phyloP scores from a whole-genome alignment of 2,888 invertebrate species.

The Peribatodes rhomboidaria region DNA sequence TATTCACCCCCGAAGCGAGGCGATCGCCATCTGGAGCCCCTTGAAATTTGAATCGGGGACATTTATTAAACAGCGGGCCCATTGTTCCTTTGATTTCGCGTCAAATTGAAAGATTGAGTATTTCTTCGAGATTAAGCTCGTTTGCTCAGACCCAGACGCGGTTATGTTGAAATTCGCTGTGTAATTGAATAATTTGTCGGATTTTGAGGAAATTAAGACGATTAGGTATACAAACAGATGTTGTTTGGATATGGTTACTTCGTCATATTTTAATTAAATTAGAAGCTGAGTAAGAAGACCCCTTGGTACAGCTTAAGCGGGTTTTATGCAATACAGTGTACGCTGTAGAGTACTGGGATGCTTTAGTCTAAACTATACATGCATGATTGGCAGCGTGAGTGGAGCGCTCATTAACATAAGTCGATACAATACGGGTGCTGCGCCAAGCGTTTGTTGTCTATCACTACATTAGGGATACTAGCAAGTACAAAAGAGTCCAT shows the following conservation, averaged over 20 bases:
- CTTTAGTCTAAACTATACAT: not conserved
- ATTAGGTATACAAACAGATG: conserved; percentile 26
- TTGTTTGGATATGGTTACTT: not conserved
- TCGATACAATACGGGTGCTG: conserved; percentile 13
- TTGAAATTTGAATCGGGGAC: conserved; percentile 69
- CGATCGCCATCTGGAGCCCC: conserved; percentile 72
- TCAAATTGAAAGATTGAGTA: conserved; percentile 57
- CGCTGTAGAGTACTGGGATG: not conserved
- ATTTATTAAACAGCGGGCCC: conserved; percentile 70
- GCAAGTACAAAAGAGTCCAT: not conserved
- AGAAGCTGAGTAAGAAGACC: not conserved
- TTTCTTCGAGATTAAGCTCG: conserved; percentile 48
- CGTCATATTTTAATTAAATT: conserved; percentile 22
- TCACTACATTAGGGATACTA: not conserved
- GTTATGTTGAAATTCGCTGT: conserved; percentile 36
- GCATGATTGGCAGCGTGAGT: conserved; percentile 19
- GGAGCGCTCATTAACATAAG: conserved; percentile 23
- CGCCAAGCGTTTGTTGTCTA: not conserved
- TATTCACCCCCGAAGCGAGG: conserved; percentile 64
- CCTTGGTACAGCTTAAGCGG: not conserved
- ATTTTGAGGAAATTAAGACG: conserved; percentile 35
- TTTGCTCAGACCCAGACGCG: conserved; percentile 40
- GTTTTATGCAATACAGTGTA: not conserved
- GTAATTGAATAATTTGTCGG: conserved; percentile 37
- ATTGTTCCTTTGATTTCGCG: conserved; percentile 65